Conservation (phyloP, 2,888 invertebrate genomes). For the Catocala nupta region DNA sequence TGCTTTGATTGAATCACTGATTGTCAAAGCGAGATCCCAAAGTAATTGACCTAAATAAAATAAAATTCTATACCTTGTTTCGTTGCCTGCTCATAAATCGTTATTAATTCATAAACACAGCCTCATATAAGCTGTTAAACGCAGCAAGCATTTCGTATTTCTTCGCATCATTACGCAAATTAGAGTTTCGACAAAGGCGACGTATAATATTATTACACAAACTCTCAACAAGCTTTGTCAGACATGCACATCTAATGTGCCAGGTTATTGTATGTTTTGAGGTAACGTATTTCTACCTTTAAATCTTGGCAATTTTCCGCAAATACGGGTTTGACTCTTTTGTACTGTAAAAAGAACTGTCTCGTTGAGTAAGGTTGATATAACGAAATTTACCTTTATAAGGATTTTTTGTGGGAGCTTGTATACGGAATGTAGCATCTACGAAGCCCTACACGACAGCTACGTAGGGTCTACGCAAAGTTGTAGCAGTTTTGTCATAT, state of each 20-base stretch:
- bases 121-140: not conserved
- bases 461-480: too few relatives aligned
- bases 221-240: slow-evolving; percentile 13
- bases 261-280: slow-evolving; percentile 8
- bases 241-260: slow-evolving; percentile 6
- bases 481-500: too few relatives aligned
- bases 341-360: not conserved
- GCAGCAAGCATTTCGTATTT: slow-evolving; percentile 27
- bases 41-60: too few relatives aligned
- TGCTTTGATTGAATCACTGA: too few relatives aligned
- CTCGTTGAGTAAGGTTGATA: not conserved
- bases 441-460: too few relatives aligned
- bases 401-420: too few relatives aligned
- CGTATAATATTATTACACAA: slow-evolving; percentile 36
- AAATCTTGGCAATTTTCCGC: slow-evolving; percentile 8
- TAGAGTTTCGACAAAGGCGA: slow-evolving; percentile 29
- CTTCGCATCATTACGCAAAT: slow-evolving; percentile 49
- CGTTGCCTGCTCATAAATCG: too few relatives aligned
- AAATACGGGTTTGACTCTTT: slow-evolving; percentile 1
- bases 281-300: slow-evolving; percentile 4
- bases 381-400: not conserved
- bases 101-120: not conserved
- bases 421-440: too few relatives aligned
- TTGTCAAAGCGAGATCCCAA: too few relatives aligned
- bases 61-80: too few relatives aligned